A percentile compares a stretch with the other conserved stretches of the same genome.
Conservation (phyloP, 2,888 invertebrate species). For the Cephus pulcher region DNA sequence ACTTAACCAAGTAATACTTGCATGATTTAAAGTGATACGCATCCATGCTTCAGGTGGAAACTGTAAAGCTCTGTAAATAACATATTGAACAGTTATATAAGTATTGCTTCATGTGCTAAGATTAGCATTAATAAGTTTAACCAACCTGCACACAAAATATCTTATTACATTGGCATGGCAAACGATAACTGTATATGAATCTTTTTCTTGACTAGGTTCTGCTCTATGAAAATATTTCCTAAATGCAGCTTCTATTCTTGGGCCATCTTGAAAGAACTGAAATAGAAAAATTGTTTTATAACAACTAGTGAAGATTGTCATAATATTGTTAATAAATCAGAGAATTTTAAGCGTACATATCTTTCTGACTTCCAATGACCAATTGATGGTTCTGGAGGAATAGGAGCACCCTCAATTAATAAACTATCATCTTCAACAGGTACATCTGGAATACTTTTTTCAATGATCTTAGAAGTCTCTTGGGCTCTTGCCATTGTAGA, state of each 20-base stretch:
- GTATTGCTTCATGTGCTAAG: background rate
- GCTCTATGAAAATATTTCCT: slow-evolving; percentile 94
- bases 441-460: slow-evolving; percentile 73
- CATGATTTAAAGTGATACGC: slow-evolving; percentile 90
- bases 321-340: slow-evolving; percentile 21
- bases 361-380: slow-evolving; percentile 89
- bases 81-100: slow-evolving; percentile 7
- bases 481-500: slow-evolving; percentile 95
- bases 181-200: slow-evolving; percentile 90
- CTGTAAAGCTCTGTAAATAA: slow-evolving; percentile 85
- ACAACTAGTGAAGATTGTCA: slow-evolving; percentile 29
- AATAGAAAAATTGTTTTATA: slow-evolving; percentile 58
- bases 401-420: slow-evolving; percentile 93
- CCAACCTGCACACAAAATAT: slow-evolving; percentile 90
- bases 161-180: slow-evolving; percentile 99
- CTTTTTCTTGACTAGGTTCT: slow-evolving; percentile 79
- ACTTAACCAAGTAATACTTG: slow-evolving; percentile 91
- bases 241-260: slow-evolving; percentile 96
- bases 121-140: slow-evolving; percentile 25
- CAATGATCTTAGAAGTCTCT: slow-evolving; percentile 89
- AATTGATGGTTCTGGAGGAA: slow-evolving; percentile 92
- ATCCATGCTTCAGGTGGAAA: slow-evolving; percentile 98
- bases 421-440: slow-evolving; percentile 77
- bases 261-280: slow-evolving; percentile 93
- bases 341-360: slow-evolving; percentile 70